Conservation (phyloP, 1,140 invertebrate species). For the Dysdera silvatica region DNA sequence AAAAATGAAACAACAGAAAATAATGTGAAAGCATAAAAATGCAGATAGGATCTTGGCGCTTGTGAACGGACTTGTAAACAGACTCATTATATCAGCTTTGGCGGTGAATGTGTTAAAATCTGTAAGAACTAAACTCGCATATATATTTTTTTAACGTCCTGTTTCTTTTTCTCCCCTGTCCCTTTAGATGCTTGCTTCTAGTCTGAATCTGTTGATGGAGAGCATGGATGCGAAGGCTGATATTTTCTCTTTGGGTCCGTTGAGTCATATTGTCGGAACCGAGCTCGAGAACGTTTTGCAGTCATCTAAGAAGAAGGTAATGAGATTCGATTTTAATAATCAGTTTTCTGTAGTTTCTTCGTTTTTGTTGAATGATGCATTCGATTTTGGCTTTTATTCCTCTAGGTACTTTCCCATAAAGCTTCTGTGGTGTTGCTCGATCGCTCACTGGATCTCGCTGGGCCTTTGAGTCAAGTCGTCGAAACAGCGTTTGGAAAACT, state of each 20-base stretch:
- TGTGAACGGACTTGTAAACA: no score
- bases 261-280: slow-evolving; percentile 39
- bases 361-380: not conserved
- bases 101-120: not conserved
- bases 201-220: slow-evolving; percentile 37
- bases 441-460: slow-evolving; percentile 40
- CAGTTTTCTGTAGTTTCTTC: not conserved
- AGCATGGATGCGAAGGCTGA: slow-evolving; percentile 39
- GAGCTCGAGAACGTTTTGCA: slow-evolving; percentile 34
- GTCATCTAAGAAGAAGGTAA: slow-evolving; percentile 6
- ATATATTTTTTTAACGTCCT: not conserved
- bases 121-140: not conserved
- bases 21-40: not conserved
- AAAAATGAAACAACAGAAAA: no score
- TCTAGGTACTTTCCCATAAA: slow-evolving; percentile 36
- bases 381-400: slow-evolving; percentile 6
- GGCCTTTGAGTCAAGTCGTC: slow-evolving; percentile 36
- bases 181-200: slow-evolving; percentile 36
- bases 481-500: slow-evolving; percentile 41
- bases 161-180: not conserved
- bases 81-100: no score
- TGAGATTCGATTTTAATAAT: not conserved
- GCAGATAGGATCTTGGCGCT: no score
- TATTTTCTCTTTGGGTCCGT: slow-evolving; percentile 40
- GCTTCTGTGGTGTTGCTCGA: slow-evolving; percentile 42